Evolutionary conservation across 2,113 vertebrate genomes (phyloP).

Genomic region (Pavo muticus): DNA sequence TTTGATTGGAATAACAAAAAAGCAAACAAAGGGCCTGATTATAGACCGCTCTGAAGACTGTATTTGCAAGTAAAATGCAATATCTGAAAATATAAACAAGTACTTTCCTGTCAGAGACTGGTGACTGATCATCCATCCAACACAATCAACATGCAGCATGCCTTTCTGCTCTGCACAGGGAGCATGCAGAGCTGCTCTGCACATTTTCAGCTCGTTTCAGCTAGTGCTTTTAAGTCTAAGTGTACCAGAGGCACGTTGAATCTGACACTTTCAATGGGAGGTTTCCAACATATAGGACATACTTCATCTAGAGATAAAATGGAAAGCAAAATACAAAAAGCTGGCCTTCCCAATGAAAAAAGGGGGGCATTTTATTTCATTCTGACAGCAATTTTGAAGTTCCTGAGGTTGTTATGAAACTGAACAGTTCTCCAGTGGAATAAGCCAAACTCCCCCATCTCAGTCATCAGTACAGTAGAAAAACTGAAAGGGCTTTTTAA

Average conservation of each 20-base stretch:
- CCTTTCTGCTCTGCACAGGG: neutral
- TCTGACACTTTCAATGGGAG: neutral
- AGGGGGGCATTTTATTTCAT: neutral
- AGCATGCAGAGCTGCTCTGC: neutral
- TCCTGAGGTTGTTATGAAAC: neutral
- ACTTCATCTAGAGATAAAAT: neutral
- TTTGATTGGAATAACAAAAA: conserved; percentile 50
- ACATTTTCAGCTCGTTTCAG: neutral
- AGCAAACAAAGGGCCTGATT: conserved; percentile 67
- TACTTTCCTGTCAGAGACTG: conserved; percentile 35
- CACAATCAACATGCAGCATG: conserved; percentile 44
- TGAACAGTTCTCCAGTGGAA: neutral
- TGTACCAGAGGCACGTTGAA: neutral
- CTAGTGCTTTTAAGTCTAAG: neutral
- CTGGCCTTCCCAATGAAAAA: neutral
- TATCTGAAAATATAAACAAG: conserved; percentile 57
- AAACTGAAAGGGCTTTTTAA: neutral
- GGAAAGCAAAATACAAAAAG: neutral
- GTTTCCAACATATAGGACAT: neutral
- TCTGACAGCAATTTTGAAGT: neutral
- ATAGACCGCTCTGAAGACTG: conserved; percentile 32
- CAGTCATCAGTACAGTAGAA: neutral
- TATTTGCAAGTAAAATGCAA: conserved; percentile 71
- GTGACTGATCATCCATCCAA: conserved; percentile 47
- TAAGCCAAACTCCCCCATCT: conserved; percentile 9